Evolutionary conservation across 1,140 invertebrate species (phyloP).

Genomic region (Cyclina sinensis): DNA sequence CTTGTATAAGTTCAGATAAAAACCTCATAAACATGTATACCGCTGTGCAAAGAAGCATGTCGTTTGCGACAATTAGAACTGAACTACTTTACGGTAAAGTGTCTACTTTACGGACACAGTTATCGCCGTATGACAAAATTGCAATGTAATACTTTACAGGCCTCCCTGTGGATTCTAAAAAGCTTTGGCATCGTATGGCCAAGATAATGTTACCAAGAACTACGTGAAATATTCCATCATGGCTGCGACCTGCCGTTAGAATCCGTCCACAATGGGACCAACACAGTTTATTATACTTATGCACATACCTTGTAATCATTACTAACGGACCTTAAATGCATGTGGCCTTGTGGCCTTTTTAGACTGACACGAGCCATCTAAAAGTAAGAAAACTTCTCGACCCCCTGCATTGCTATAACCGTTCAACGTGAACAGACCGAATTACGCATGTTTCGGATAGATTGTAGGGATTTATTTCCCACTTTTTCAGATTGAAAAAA

Average conservation of each 20-base stretch:
- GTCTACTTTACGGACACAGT: background rate
- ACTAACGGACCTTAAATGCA: background rate
- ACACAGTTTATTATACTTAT: background rate
- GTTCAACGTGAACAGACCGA: too few relatives aligned
- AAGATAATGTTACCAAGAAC: background rate
- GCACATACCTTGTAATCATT: background rate
- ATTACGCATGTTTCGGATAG: too few relatives aligned
- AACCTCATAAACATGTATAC: background rate
- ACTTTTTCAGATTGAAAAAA: too few relatives aligned
- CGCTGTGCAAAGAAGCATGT: background rate
- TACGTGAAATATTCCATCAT: background rate
- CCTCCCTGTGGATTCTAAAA: background rate
- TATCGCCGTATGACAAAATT: background rate
- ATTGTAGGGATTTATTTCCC: too few relatives aligned
- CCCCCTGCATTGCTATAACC: too few relatives aligned
- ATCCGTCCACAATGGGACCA: background rate
- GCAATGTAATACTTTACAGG: background rate
- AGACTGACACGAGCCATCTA: background rate
- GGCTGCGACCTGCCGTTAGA: background rate
- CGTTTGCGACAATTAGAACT: background rate
- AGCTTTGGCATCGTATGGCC: background rate
- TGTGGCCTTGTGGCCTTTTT: background rate
- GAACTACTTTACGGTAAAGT: background rate
- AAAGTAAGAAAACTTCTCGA: too few relatives aligned
- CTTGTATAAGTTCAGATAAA: too few relatives aligned